These are phyloP conservation scores for Megalops cyprinoides DNA, from an alignment of 2,797 vertebrate genomes.

Conservation along the genomic window DNA sequence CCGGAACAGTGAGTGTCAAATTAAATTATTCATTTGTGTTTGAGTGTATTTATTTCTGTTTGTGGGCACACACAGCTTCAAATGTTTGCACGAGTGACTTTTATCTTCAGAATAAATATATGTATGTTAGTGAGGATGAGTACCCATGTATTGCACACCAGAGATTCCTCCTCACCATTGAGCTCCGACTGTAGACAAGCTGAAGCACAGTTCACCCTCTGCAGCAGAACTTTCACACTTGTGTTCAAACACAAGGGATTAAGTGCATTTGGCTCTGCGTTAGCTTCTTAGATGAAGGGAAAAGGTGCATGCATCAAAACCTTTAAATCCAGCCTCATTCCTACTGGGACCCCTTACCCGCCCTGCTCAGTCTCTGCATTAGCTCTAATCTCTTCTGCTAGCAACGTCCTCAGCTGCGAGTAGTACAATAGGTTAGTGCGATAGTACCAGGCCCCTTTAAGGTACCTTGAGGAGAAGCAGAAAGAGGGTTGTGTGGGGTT, in stretches of 20 bases:
- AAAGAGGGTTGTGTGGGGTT: conserved; percentile 37
- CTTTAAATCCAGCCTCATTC: background rate
- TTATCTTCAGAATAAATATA: too few relatives aligned
- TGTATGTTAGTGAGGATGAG: too few relatives aligned
- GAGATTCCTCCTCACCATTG: background rate
- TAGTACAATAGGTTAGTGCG: too few relatives aligned
- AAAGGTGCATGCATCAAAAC: background rate
- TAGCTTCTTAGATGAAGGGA: background rate
- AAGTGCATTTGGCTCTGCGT: background rate
- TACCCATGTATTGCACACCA: too few relatives aligned
- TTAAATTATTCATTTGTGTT: too few relatives aligned
- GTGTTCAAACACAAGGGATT: background rate
- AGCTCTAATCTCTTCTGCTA: background rate
- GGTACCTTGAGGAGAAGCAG: background rate
- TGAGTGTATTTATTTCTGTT: too few relatives aligned
- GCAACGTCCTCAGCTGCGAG: background rate
- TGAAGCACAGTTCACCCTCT: background rate
- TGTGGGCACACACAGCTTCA: background rate
- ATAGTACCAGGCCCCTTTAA: too few relatives aligned
- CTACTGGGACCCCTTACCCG: too few relatives aligned
- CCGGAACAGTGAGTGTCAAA: too few relatives aligned
- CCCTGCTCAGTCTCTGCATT: background rate
- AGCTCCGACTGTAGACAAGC: background rate
- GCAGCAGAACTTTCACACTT: background rate
- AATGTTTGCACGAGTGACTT: too few relatives aligned